These are phyloP conservation scores for Oikopleura dioica DNA, from an alignment of 23 tunicate species.

Conservation along the genomic window DNA sequence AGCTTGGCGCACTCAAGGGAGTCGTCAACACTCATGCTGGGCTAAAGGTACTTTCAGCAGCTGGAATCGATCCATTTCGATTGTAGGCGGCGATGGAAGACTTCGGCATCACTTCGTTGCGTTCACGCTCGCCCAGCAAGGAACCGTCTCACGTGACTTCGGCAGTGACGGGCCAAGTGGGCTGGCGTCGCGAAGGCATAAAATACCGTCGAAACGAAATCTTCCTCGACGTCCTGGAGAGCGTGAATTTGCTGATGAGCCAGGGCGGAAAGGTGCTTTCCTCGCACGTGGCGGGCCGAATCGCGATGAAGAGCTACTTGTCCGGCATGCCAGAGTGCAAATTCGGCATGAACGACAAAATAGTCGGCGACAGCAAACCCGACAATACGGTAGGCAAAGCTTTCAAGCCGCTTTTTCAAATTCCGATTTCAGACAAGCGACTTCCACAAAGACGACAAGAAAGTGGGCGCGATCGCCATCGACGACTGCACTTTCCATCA, in stretches of 20 bases:
- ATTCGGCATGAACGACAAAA: constrained; percentile 95
- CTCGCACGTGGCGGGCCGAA: constrained; percentile 94
- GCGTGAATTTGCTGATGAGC: background rate
- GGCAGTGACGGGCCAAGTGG: constrained; percentile 96
- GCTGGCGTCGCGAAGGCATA: constrained; percentile 96
- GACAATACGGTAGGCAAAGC: constrained; percentile 25
- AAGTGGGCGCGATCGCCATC: constrained; percentile 71
- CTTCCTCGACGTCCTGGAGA: constrained; percentile 33
- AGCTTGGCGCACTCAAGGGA: constrained; percentile 28
- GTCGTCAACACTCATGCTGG: constrained; percentile 97
- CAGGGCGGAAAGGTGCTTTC: constrained; percentile 51
- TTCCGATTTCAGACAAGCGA: too few relatives aligned
- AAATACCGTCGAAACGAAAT: constrained; percentile 89
- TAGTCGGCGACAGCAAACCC: constrained; percentile 53
- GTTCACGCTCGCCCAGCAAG: constrained; percentile 32
- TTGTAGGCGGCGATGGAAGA: too few relatives aligned
- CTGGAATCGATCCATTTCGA: too few relatives aligned
- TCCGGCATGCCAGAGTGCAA: constrained; percentile 99
- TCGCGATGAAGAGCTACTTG: constrained; percentile 84
- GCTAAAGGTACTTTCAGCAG: too few relatives aligned
- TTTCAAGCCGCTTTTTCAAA: background rate
- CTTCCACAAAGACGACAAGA: too few relatives aligned
- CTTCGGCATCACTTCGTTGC: too few relatives aligned
- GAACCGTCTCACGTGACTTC: constrained; percentile 91
- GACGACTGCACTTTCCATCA: constrained; percentile 99